These are phyloP conservation scores for Lapara coniferarum DNA, from an alignment of 2,888 invertebrate species.

Conservation along the genomic window DNA sequence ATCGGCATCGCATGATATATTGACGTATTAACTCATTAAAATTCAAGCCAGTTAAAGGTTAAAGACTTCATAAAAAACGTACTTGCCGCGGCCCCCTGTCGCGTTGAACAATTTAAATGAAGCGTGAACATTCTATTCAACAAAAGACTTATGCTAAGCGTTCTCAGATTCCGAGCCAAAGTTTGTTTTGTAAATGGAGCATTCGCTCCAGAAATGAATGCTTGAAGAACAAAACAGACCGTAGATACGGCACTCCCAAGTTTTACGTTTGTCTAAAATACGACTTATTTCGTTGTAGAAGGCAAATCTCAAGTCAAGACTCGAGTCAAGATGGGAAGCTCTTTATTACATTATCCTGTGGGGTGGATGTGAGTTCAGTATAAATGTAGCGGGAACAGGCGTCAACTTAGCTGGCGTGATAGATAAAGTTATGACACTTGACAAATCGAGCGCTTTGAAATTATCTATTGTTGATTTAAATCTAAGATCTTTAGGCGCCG, in stretches of 20 bases:
- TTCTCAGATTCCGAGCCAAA: conserved; percentile 45
- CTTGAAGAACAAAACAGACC: conserved; percentile 18
- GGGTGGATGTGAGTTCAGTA: neutral
- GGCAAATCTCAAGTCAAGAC: conserved; percentile 17
- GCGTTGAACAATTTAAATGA: conserved; percentile 66
- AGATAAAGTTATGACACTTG: conserved; percentile 1
- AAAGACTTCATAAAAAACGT: conserved; percentile 73
- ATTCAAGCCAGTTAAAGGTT: conserved; percentile 78
- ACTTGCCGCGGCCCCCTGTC: conserved; percentile 67
- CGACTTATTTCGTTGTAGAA: conserved; percentile 1
- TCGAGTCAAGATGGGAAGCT: conserved; percentile 6
- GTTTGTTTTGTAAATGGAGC: conserved; percentile 39
- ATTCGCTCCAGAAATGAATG: conserved; percentile 1
- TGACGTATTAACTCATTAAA: conserved; percentile 79
- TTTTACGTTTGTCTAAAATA: conserved; percentile 22
- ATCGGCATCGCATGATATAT: conserved; percentile 71
- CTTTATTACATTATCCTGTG: conserved; percentile 8
- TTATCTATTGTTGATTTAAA: neutral
- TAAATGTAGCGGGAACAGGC: conserved; percentile 8
- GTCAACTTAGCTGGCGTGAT: neutral
- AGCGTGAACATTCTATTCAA: conserved; percentile 54
- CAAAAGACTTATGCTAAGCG: conserved; percentile 51
- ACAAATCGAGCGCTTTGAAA: neutral
- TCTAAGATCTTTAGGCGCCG: neutral
- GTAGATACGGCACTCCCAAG: conserved; percentile 16